Base-by-base conservation (phyloP, 2,888 invertebrate species). In the Pammene fasciana region DNA sequence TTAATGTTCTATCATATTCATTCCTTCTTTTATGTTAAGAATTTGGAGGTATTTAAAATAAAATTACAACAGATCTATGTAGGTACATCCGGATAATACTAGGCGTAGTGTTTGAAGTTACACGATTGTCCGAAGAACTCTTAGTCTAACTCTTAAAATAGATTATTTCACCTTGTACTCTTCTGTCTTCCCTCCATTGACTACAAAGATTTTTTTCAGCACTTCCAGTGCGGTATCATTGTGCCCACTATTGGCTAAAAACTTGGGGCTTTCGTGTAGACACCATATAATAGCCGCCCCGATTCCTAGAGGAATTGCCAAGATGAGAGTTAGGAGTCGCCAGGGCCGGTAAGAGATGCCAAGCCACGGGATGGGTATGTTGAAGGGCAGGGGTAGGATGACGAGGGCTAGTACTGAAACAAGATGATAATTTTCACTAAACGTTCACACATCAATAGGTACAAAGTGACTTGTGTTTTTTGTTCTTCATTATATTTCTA, bases 251-350 rank as follows among this genome's bases (percentile, higher is more conserved):
- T 94, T 93, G 7, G 95, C 90, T 67, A 95, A 86, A 79, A 95
- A 97, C 82, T 96, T 96, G 0, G 97, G 97, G 75, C 96, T 97
- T 82, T 97, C 97, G 0, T 96, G 95, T 41, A 95, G 86, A 52
- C 84, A 88, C 0, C 89, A 79, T 45, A 95, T 84, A 67, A 94
- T 87, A 0, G 94, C 10, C 0, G 94, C 94, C 54, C 96, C 94
- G 0, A 94, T 41, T 0, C 85, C 86, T 6, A 87, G 67, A 0
- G 85, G 84, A 0, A 83, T 14, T 0, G 87, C 81, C 68, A 86
- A 62, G 0, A 80, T 73, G 0, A 95, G 84, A 0, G 96, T 85
- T 71, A 95, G 94, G 10, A 96, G 78, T 16, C 97, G 92, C 97
- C 97, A 97, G 0, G 96, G 94, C 67, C 94, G 92, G 73, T 94